phyloP scores from a whole-genome alignment of 2,113 vertebrate species.

The Felis chaus region DNA sequence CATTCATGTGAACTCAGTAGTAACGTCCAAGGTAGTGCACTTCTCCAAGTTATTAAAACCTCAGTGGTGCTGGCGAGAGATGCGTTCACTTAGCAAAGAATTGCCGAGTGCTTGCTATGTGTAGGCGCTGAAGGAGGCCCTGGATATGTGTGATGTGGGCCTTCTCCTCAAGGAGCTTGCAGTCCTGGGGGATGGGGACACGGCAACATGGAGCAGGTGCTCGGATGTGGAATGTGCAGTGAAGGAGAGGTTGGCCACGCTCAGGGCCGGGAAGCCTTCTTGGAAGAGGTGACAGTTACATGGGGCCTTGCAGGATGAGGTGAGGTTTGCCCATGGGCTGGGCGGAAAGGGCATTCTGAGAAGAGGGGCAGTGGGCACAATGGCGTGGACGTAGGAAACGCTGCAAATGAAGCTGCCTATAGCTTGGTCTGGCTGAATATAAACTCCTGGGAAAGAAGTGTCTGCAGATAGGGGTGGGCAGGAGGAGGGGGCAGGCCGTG shows the following conservation, averaged over 20 bases:
- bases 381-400: accelerated
- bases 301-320: background rate
- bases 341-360: background rate
- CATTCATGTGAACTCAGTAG: background rate
- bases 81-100: background rate
- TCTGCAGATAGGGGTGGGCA: too few species aligned
- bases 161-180: background rate
- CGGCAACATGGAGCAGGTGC: background rate
- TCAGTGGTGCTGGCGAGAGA: background rate
- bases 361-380: background rate
- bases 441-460: background rate
- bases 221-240: accelerated
- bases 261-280: accelerated
- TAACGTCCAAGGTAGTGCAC: background rate
- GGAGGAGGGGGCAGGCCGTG: background rate
- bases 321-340: background rate
- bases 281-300: accelerated
- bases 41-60: background rate
- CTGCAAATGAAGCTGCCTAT: background rate
- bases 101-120: accelerated
- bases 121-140: background rate
- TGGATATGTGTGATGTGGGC: accelerated
- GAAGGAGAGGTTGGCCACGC: background rate
- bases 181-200: background rate
- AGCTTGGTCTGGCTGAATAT: background rate